Base-by-base conservation (phyloP, 2,888 invertebrate species). In the Steinernema hermaphroditum region DNA sequence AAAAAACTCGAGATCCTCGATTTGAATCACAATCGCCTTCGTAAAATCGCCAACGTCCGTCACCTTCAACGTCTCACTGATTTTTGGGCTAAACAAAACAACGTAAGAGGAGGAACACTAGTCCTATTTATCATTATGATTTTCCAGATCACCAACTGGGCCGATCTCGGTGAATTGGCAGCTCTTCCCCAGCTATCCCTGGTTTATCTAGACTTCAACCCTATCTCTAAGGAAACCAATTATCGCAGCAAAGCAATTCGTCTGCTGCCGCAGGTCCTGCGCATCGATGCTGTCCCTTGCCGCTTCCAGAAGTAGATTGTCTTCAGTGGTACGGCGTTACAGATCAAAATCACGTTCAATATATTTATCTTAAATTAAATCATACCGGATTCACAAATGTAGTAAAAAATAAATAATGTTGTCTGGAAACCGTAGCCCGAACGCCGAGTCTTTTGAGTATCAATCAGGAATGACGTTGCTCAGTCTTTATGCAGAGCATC, bases 401-500 rank as follows among this genome's bases (percentile, higher is more conserved):
- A n/a, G n/a, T n/a, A n/a, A n/a, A n/a, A n/a, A n/a, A n/a, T n/a
- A n/a, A n/a, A n/a, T n/a, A n/a, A n/a, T n/a, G n/a, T n/a, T n/a
- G n/a, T n/a, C n/a, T n/a, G n/a, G n/a, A n/a, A n/a, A n/a, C n/a
- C n/a, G n/a, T n/a, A n/a, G n/a, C n/a, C 37, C 37, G 37, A 8
- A 37, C 37, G 12, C 37, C 37, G 37, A 37, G 37, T 4, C 37
- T 37, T 8, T 37, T 37, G 37, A 37, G 12, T 4, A 37, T 37
- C 37, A 37, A 37, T 37, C 37, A 37, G 37, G 37, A 37, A 37
- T 37, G 37, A 37, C 37, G 37, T 37, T 12, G 16, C 19, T 75
- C 24, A 75, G 24, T 49, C 75, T 37, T 69, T 76, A 75, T 84
- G 85, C 78, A 98, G 90, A 87, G 98, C 94, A 88, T 98, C 97